A percentile compares a stretch with the other conserved stretches of the same genome.
phyloP scores from a whole-genome alignment of 1,140 invertebrate genomes.

The Asbolus verrucosus region DNA sequence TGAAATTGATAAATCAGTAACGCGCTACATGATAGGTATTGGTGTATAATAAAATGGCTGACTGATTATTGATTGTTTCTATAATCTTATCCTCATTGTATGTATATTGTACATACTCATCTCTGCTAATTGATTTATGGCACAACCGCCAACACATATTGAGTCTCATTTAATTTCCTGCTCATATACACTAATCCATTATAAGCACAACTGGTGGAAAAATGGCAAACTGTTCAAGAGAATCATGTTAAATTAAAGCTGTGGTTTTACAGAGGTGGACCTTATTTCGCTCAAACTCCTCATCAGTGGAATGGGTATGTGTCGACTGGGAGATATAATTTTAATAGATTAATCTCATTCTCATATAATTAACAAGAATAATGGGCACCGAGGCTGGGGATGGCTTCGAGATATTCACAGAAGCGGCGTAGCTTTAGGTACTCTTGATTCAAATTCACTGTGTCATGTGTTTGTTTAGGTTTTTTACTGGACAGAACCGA shows the following conservation, averaged over 20 bases:
- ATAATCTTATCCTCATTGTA: too few relatives aligned
- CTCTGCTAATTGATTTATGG: neutral
- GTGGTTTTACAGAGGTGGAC: neutral
- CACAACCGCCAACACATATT: neutral
- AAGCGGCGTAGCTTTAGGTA: neutral
- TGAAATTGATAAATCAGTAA: too few relatives aligned
- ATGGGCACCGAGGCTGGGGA: neutral
- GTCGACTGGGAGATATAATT: slow-evolving; percentile 2
- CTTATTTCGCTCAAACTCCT: neutral
- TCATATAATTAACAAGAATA: slow-evolving; percentile 19
- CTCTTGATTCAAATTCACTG: slow-evolving; percentile 5
- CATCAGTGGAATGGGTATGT: neutral
- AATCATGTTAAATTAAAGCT: neutral
- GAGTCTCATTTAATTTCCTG: too few relatives aligned
- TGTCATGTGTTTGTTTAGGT: slow-evolving; percentile 15
- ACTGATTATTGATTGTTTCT: too few relatives aligned
- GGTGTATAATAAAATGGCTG: too few relatives aligned
- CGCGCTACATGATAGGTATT: too few relatives aligned
- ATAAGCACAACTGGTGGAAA: too few relatives aligned
- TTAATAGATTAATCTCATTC: slow-evolving; percentile 1
- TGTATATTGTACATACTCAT: neutral
- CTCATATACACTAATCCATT: too few relatives aligned
- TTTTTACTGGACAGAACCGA: slow-evolving; percentile 11
- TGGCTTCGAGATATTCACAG: neutral
- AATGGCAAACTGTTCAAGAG: too few relatives aligned